Conservation (phyloP, 2,797 vertebrate genomes). For the Sarcoramphus papa region DNA sequence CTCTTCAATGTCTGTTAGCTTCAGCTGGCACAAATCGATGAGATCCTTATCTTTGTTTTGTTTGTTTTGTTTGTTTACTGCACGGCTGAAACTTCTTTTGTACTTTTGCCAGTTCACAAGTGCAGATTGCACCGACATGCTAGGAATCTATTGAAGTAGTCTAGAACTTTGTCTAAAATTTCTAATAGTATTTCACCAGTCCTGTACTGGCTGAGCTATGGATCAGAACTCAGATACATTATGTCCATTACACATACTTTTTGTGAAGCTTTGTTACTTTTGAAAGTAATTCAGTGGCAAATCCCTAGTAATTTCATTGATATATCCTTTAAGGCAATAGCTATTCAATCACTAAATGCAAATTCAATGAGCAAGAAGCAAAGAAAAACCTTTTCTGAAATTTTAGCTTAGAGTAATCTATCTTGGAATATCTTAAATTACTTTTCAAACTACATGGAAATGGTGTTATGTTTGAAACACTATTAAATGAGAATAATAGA, state of each 20-base stretch:
- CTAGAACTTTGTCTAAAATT: not conserved
- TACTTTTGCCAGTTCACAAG: not conserved
- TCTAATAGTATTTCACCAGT: not conserved
- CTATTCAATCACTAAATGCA: not conserved
- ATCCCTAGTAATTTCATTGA: conserved; percentile 21
- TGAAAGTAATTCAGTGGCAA: not conserved
- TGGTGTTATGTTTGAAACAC: not conserved
- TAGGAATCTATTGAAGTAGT: not conserved
- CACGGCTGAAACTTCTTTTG: not conserved
- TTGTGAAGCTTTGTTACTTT: not conserved
- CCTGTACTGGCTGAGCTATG: not conserved
- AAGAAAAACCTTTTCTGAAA: not conserved
- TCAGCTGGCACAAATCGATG: not conserved
- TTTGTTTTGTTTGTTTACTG: not conserved
- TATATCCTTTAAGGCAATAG: conserved; percentile 1
- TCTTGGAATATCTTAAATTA: conserved; percentile 48
- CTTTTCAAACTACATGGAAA: conserved; percentile 5
- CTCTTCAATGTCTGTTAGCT: not conserved
- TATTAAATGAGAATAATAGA: conserved; percentile 43
- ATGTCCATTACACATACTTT: not conserved
- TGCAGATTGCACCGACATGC: not conserved
- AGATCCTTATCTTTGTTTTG: not conserved
- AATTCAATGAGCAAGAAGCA: not conserved
- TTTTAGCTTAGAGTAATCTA: not conserved
- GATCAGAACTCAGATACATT: not conserved